phyloP scores from a whole-genome alignment of 2,113 vertebrate species.

The Crotalus viridis region DNA sequence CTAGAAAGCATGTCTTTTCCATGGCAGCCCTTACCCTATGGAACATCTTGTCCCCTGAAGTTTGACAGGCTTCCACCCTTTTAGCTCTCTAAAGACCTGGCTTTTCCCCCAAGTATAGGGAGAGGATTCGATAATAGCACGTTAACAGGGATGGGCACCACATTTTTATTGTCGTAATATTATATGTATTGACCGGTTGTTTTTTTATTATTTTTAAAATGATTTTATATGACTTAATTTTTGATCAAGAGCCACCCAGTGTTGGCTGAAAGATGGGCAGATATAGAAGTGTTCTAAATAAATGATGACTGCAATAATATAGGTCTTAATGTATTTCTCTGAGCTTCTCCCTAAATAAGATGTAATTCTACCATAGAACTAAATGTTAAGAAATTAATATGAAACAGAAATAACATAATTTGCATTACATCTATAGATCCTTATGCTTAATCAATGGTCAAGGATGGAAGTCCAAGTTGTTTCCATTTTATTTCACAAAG shows the following conservation, averaged over 20 bases:
- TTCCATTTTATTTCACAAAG: background rate
- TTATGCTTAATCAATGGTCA: background rate
- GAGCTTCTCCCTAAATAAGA: background rate
- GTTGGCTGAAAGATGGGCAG: background rate
- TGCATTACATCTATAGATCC: background rate
- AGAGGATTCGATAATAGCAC: background rate
- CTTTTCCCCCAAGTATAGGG: background rate
- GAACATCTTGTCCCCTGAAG: background rate
- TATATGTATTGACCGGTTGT: background rate
- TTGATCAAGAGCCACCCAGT: background rate
- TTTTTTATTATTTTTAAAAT: background rate
- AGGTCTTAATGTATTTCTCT: background rate
- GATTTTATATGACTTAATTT: background rate
- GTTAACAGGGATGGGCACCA: background rate
- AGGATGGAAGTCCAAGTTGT: background rate
- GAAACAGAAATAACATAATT: background rate
- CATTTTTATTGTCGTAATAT: background rate
- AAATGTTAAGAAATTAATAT: background rate
- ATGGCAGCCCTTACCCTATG: background rate
- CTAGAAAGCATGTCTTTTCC: background rate
- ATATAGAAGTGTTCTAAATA: background rate
- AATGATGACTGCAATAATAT: background rate
- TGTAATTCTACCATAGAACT: background rate
- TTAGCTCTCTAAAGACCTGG: background rate
- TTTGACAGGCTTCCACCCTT: background rate